A percentile compares a stretch with the other conserved stretches of the same genome.
These are phyloP conservation scores for Tragelaphus imberbis DNA, from an alignment of 2,113 vertebrate species.

Conservation along the genomic window DNA sequence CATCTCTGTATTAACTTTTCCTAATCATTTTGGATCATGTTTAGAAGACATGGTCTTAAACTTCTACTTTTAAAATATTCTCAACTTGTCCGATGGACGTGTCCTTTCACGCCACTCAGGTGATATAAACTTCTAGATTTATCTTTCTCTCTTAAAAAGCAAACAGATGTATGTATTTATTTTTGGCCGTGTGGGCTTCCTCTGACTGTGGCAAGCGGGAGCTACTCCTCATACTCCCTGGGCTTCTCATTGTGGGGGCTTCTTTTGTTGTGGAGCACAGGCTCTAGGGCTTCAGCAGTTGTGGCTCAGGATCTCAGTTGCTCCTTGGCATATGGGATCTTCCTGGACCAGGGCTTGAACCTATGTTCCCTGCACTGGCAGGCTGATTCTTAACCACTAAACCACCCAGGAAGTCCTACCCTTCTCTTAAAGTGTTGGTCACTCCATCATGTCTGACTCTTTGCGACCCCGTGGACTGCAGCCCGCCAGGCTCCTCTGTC, in stretches of 20 bases:
- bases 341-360: not conserved
- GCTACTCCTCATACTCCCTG: not conserved
- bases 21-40: not conserved
- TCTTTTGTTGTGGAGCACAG: not conserved
- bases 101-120: not conserved
- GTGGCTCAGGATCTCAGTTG: not conserved
- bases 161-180: not conserved
- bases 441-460: not conserved
- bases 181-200: not conserved
- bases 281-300: not conserved
- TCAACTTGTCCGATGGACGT: accelerated
- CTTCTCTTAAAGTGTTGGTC: not conserved
- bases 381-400: not conserved
- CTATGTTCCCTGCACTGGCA: not conserved
- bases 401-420: not conserved
- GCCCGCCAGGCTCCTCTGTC: not conserved
- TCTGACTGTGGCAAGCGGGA: accelerated
- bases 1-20: not conserved
- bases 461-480: not conserved
- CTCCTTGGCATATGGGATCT: not conserved
- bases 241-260: not conserved
- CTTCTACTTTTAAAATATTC: not conserved
- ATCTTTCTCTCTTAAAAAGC: not conserved
- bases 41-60: not conserved
- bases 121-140: not conserved